Base-by-base conservation (phyloP, 2,113 vertebrate genomes). In the Himantopus leucocephalus region DNA sequence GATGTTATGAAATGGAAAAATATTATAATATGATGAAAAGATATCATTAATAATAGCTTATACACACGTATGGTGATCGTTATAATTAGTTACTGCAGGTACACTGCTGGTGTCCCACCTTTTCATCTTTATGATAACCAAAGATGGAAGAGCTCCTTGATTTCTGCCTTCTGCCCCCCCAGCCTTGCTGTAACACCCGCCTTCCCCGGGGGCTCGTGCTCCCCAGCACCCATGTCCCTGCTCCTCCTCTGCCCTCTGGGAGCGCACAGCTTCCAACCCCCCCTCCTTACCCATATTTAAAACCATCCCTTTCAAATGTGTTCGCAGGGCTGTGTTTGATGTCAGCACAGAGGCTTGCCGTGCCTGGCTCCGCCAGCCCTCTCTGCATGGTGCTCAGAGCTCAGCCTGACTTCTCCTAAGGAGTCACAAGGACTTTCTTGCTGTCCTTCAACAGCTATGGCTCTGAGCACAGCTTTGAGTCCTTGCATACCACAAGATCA, bases 1-100 rank as follows among this genome's bases (percentile, higher is more conserved):
- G 82, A 43, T 52, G 8, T 88, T 80, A 71, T 86, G 88, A 94
- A 94, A 95, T 81, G 56, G 52, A 47, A 95, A 88, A 92, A 77
- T 93, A 85, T 90, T 81, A 66, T 50, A 83, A 74, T 93, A 60
- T 1, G 64, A 94, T 94, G 48, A 74, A 78, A 89, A 94, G 59
- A 72, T 85, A 74, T 4, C 14, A 47, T 88, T 95, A 88, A 88
- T 91, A 91, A 96, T n/a, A 83, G 85, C 83, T 85, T 80, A 37
- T 21, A 29, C 88, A 35, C 63, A 58, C 35, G 27, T 92, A 60
- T 80, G 76, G 26, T 88, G 82, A 74, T 92, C 67, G 58, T 80
- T 78, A 70, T 93, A 93, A 92, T 95, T 77, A 93, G 60, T 91
- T 81, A 43, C 64, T 63, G 26, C 76, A 92, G 43, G 43, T 53